Conservation (phyloP, 2,888 invertebrate species). For the Scaptomyza flava region DNA sequence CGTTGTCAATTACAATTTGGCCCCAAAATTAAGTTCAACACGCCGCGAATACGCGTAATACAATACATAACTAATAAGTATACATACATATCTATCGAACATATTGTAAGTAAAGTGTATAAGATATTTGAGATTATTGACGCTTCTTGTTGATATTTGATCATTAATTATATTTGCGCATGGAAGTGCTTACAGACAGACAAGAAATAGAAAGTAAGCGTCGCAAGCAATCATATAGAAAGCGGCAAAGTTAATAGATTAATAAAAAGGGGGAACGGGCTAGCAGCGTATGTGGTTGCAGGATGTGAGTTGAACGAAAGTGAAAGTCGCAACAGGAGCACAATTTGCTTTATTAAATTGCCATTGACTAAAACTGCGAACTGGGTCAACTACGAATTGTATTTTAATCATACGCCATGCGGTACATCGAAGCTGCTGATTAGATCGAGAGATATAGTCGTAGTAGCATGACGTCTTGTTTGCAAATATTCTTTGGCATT, state of each 20-base stretch:
- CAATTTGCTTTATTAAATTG: conserved; percentile 76
- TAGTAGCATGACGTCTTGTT: conserved; percentile 25
- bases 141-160: conserved; percentile 64
- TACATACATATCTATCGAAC: background rate
- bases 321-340: conserved; percentile 46
- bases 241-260: conserved; percentile 70
- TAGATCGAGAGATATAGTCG: conserved; percentile 17
- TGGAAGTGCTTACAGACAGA: conserved; percentile 35
- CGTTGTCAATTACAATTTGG: conserved; percentile 49
- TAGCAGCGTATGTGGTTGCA: too few species aligned
- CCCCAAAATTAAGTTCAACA: conserved; percentile 56
- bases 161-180: conserved; percentile 73
- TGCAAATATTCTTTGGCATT: conserved; percentile 4
- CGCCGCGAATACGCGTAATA: conserved; percentile 6
- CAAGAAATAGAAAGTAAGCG: background rate
- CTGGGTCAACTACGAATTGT: conserved; percentile 40
- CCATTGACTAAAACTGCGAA: conserved; percentile 41
- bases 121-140: conserved; percentile 61
- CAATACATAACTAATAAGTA: background rate
- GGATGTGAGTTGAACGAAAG: background rate
- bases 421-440: conserved; percentile 25
- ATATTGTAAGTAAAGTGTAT: conserved; percentile 23
- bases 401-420: conserved; percentile 35
- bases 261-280: conserved; percentile 24
- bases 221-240: conserved; percentile 62